These are phyloP conservation scores for Parnassius apollo DNA, from an alignment of 2,888 invertebrate species.

Conservation along the genomic window DNA sequence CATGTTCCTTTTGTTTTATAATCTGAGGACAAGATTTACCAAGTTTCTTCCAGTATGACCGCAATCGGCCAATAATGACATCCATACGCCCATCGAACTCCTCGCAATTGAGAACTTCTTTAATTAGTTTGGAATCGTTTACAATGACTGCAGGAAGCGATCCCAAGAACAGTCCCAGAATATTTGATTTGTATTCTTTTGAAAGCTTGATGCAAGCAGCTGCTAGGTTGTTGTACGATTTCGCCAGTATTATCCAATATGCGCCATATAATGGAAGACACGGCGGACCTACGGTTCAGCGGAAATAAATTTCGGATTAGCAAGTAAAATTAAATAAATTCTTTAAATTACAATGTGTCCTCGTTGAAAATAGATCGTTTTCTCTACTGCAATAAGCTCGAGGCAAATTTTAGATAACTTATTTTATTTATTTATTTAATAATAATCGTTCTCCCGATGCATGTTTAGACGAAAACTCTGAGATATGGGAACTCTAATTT, in stretches of 20 bases:
- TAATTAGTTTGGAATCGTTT: constrained; percentile 77
- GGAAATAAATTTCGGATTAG: too few species aligned
- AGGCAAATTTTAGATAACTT: too few species aligned
- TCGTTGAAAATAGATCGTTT: too few species aligned
- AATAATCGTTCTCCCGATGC: too few species aligned
- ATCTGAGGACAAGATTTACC: constrained; percentile 50
- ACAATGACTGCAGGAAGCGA: constrained; percentile 68
- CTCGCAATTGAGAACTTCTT: constrained; percentile 79
- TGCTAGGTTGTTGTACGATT: constrained; percentile 75
- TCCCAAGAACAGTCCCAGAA: constrained; percentile 82
- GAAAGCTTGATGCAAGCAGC: constrained; percentile 72
- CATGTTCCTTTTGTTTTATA: too few species aligned
- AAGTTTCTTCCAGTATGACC: constrained; percentile 78
- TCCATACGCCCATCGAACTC: constrained; percentile 83
- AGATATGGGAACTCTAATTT: too few species aligned
- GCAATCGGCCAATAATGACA: constrained; percentile 64
- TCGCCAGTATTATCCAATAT: constrained; percentile 79
- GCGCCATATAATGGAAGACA: constrained; percentile 83
- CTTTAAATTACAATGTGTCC: too few species aligned
- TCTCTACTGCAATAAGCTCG: too few species aligned
- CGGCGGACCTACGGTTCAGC: constrained; percentile 74
- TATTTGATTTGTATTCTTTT: constrained; percentile 80
- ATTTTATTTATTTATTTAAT: too few species aligned
- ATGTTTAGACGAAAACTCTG: too few species aligned
- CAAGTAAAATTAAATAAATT: too few species aligned